phyloP scores from a whole-genome alignment of 2,888 invertebrate species.

The Orchestes rusci region DNA sequence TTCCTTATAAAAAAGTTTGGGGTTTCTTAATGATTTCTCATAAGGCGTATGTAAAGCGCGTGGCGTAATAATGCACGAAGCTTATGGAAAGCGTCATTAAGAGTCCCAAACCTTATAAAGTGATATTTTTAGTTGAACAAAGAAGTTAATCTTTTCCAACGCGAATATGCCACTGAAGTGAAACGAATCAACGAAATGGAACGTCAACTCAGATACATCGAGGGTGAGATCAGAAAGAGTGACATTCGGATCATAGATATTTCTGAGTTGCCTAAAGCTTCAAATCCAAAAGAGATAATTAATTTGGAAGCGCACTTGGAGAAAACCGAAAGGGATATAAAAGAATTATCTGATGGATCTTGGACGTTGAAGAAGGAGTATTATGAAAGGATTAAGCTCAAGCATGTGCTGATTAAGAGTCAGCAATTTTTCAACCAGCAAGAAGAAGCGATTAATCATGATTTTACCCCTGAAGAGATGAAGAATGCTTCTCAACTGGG shows the following conservation, averaged over 20 bases:
- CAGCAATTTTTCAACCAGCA: constrained; percentile 82
- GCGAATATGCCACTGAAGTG: constrained; percentile 86
- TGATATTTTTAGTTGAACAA: constrained; percentile 73
- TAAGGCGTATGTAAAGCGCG: not conserved
- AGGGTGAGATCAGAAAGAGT: constrained; percentile 79
- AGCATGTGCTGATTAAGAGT: constrained; percentile 86
- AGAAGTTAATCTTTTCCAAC: constrained; percentile 81
- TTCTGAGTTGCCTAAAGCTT: constrained; percentile 60
- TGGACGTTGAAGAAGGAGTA: constrained; percentile 87
- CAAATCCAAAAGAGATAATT: constrained; percentile 46
- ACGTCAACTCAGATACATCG: constrained; percentile 76
- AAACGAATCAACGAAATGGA: constrained; percentile 90
- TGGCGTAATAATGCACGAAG: too few relatives aligned
- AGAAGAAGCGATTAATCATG: constrained; percentile 48
- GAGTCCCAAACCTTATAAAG: too few relatives aligned
- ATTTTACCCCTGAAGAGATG: constrained; percentile 13
- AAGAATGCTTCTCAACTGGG: constrained; percentile 46
- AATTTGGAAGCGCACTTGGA: constrained; percentile 82
- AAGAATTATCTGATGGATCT: constrained; percentile 88
- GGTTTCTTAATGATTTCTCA: too few relatives aligned
- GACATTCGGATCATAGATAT: constrained; percentile 70
- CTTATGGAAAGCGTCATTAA: too few relatives aligned
- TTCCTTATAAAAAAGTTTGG: constrained; percentile 30
- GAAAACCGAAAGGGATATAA: constrained; percentile 90
- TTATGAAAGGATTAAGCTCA: constrained; percentile 83